Evolutionary conservation across 2,113 vertebrate species (phyloP), one percentile per base, ranked within the genome.

Genomic region (Pterocles orientalis): DNA sequence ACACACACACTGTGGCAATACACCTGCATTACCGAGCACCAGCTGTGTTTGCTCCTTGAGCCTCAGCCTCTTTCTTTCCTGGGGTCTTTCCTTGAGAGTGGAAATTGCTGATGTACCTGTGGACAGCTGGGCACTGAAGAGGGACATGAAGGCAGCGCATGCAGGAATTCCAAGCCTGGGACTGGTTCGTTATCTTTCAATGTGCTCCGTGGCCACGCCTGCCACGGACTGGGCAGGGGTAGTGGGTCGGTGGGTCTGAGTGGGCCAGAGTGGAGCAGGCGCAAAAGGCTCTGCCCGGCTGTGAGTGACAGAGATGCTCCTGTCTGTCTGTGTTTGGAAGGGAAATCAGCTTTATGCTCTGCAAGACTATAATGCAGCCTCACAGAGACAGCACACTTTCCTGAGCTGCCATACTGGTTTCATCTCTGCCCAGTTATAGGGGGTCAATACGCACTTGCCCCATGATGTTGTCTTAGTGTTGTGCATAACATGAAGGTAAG

Each of bases 191-290:
- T 76, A 18, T 17, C 33, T 76, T 71, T 50, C 20, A 20, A 14
- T 19, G 16, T 26, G 28, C 4, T 21, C 45, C 19, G 7, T 51
- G n/a, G 18, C 19, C 0, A 0, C 29, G 19, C 10, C 31, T 6
- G 36, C 53, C 9, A 1, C 26, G 43, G 47, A 45, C 13, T 1
- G 5, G 25, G 34, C 39, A 50, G 21, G 12, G 24, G 18, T n/a
- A 23, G 51, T 0, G 3, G 8, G 14, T 6, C 24, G 1, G 1
- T 21, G 50, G 47, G 7, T 86, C 56, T 29, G 17, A 45, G 14
- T 14, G n/a, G 21, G 6, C 5, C 65, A 48, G 33, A 58, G 33
- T 14, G 10, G n/a, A 84, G 36, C 14, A 10, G 25, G 34, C 47
- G 54, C 34, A 82, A 47, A 33, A 18, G 47, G 18, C 21, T 81